These are phyloP conservation scores for Drosophila cracens DNA, from an alignment of 2,888 invertebrate species.

Conservation along the genomic window DNA sequence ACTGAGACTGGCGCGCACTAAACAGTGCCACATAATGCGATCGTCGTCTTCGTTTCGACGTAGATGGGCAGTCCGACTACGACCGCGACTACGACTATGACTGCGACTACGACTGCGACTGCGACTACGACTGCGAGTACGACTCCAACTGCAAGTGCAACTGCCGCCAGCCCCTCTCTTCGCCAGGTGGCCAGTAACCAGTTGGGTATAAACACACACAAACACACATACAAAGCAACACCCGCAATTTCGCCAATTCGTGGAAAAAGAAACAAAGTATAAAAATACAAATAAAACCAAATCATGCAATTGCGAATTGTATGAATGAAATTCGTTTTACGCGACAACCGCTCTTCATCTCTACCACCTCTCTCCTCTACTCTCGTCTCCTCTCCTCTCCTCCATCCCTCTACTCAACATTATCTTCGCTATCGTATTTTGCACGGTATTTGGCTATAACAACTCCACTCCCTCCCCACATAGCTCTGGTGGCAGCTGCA, in stretches of 20 bases:
- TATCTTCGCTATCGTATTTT: slow-evolving; percentile 39
- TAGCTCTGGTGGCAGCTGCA: slow-evolving; percentile 23
- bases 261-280: slow-evolving; percentile 69
- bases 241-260: slow-evolving; percentile 85
- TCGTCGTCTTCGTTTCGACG: slow-evolving; percentile 77
- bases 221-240: slow-evolving; percentile 64
- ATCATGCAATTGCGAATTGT: slow-evolving; percentile 48
- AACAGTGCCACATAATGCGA: slow-evolving; percentile 79
- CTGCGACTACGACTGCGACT: slow-evolving; percentile 24
- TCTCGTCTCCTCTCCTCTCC: not conserved
- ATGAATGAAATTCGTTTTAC: slow-evolving; percentile 80
- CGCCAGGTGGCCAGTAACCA: slow-evolving; percentile 29
- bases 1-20: slow-evolving; percentile 68
- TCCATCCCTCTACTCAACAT: not conserved
- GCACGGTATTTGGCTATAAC: slow-evolving; percentile 40
- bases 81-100: slow-evolving; percentile 27
- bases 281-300: slow-evolving; percentile 30
- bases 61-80: slow-evolving; percentile 64
- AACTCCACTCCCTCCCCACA: slow-evolving; percentile 2
- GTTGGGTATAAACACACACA: slow-evolving; percentile 41
- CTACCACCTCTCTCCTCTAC: not conserved
- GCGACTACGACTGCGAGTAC: slow-evolving; percentile 9
- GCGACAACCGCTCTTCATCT: slow-evolving; percentile 44
- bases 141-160: not conserved
- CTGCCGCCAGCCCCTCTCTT: not conserved